Base-by-base conservation (phyloP, 2,113 vertebrate genomes). In the Formicarius rufipectus region DNA sequence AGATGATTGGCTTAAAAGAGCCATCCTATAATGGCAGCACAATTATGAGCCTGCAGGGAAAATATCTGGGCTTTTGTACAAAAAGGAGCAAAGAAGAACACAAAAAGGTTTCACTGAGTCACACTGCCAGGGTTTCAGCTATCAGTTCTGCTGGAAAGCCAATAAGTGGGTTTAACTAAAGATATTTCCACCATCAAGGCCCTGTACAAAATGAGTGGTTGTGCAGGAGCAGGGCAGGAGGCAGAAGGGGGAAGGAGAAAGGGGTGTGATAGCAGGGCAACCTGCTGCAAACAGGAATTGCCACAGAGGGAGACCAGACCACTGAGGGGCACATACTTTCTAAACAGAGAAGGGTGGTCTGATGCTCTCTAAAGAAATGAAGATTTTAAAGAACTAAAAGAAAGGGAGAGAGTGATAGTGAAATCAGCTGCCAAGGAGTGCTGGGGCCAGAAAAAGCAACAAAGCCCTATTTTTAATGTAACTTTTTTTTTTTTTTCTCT, bases 401-500 rank as follows among this genome's bases (percentile, higher is more conserved):
- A 93, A 95, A 88, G 42, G 33, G 55, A 85, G 68, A 90, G 58
- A 79, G 50, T 78, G 58, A 84, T 50, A 88, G 71, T 71, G 63
- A 86, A 89, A 92, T 90, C 89, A 95, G 95, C 86, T 96, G 93
- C 96, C 96, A 96, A 90, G 85, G 91, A 92, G 45, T 35, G n/a
- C 88, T 93, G 86, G 80, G 86, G 93, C 95, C 96, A 97, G 92
- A 93, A 96, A 97, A 97, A 96, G 90, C 88, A 96, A 96, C 92
- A 97, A 97, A 96, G 93, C 85, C 93, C 90, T 97, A 95, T 93
- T 96, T 96, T 97, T 96, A 95, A 94, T 92, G 63, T 93, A 95
- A 96, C 64, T 92, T 95, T 93, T 52, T 50, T 87, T 44, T 44
- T 44, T 42, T 80, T 87, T 84, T 87, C n/a, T 50, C 90, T 92